Base-by-base conservation (phyloP, 2,797 vertebrate species). In the Yasuhikotakia modesta region DNA sequence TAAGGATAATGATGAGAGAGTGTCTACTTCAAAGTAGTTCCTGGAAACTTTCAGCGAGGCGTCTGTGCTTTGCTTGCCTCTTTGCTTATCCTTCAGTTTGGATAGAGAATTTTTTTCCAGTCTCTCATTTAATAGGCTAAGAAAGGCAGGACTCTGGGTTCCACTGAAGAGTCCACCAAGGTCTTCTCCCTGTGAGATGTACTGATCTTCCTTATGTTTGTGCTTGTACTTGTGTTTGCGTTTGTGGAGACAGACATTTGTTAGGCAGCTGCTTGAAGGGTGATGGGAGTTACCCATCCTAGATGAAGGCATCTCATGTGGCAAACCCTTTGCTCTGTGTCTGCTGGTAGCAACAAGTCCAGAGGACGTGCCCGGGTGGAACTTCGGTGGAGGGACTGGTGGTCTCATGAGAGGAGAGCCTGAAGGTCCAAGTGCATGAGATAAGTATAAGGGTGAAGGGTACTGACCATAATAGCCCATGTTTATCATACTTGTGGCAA, bases 191-290 rank as follows among this genome's bases (percentile, higher is more conserved):
- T 96, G 95, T 30, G 93, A 87, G 69, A 95, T 93, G 85, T 96
- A 93, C 75, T 95, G 91, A 64, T 98, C 97, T 53, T 99, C 97
- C 93, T 97, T 98, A 94, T 97, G 95, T 92, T 98, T 98, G 90
- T 98, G 96, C 93, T 98, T 98, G 90, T 98, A 96, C 93, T 97
- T 99, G 90, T 99, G 97, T 94, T 98, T 99, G 86, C 96, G 94
- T 91, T 97, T 99, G 90, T 98, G 96, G 87, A 98, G 95, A 74
- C 95, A 95, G 85, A 95, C 92, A 43, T 95, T 92, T 48, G 94
- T 89, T 69, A 98, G 91, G 79, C 93, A 89, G 78, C 91, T 84
- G 67, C 90, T 89, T 12, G 84, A 78, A 14, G 81, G 22, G 64
- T 80, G 76, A 72, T 94, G 91, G 69, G 92, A 87, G 71, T 94